Percentiles rank a stretch among this genome's conserved stretches.
phyloP scores from a whole-genome alignment of 2,113 vertebrate genomes.

The Sitta europaea region DNA sequence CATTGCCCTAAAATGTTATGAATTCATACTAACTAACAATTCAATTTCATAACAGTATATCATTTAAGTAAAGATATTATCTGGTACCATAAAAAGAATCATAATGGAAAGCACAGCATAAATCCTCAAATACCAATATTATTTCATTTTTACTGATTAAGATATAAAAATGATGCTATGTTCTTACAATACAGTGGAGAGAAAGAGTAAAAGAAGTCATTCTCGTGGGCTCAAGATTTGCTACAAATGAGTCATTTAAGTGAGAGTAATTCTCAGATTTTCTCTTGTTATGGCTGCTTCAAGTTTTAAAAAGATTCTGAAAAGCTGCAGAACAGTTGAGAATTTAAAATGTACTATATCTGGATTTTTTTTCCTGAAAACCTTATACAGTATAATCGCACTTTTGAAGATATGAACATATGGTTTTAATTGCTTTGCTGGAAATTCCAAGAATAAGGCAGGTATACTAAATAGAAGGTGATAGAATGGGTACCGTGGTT shows the following conservation, averaged over 20 bases:
- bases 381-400: background rate
- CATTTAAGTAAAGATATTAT: background rate
- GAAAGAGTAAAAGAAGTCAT: background rate
- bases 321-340: background rate
- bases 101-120: background rate
- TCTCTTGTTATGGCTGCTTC: background rate
- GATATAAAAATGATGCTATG: background rate
- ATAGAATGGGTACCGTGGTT: background rate
- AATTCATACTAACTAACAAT: background rate
- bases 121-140: background rate
- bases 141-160: background rate
- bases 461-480: background rate
- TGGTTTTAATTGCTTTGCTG: background rate
- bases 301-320: background rate
- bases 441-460: background rate
- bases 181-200: background rate
- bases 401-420: background rate
- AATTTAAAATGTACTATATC: background rate
- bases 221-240: background rate
- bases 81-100: rapidly evolving
- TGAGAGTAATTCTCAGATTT: background rate
- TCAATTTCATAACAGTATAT: background rate
- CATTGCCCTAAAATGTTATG: background rate
- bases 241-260: background rate
- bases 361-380: background rate